Base-by-base conservation (phyloP, 2,113 vertebrate genomes). In the Malurus melanocephalus region DNA sequence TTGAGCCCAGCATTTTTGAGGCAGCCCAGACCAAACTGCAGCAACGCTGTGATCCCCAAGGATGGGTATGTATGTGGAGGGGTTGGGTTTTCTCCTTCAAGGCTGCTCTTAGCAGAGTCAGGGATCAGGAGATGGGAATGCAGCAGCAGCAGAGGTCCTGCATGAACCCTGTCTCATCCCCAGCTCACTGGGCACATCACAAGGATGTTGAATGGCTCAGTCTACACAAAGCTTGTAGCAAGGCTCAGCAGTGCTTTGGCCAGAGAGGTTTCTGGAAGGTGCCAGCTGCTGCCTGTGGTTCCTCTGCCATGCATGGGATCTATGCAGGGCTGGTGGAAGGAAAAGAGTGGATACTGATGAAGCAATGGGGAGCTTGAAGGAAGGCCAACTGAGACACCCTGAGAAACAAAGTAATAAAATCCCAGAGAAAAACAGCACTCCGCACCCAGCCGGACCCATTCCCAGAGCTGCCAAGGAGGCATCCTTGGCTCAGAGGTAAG, bases 401-500 rank as follows among this genome's bases (percentile, higher is more conserved):
- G 78, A 88, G 78, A 95, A 89, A 85, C 1, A 0, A 81, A 94
- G 62, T 53, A 43, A 81, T 90, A 95, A 91, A 92, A 92, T 49
- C 66, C 49, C 7, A 2, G 87, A 81, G 71, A 49, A 94, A 91
- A 92, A 87, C 81, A 92, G 61, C 7, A 4, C 42, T 89, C 81
- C 10, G 5, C 38, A 0, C 89, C 87, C 89, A 65, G 81, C 62
- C 12, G 1, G 66, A 51, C 87, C 74, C 49, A 45, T 62, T 90
- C 42, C 53, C 84, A 66, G 35, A 72, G 55, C 51, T 90, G 85
- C 89, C 87, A 92, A 45, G 78, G 87, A 92, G 78, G 30, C 74
- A 85, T 65, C 91, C 42, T 93, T 93, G 91, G 89, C 91, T 92
- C 45, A 56, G 53, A 93, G 71, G 62, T 53, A 84, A 66, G 32